A percentile compares a stretch with the other conserved stretches of the same genome.
Evolutionary conservation across 53 echinoderm and acorn worm species (phyloP).

Genomic region (Crossaster papposus): DNA sequence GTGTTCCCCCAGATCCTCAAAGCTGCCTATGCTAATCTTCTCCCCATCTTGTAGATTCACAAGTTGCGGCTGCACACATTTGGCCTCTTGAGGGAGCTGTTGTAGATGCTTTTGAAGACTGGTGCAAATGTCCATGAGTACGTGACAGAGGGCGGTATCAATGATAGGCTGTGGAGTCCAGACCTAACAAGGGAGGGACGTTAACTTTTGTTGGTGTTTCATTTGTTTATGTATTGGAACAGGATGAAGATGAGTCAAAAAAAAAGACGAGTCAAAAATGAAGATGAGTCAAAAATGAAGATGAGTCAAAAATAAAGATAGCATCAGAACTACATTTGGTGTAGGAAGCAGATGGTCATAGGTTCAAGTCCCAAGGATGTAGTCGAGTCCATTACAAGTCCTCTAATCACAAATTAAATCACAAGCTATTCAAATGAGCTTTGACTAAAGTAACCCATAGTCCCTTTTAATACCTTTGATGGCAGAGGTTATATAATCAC

Average conservation of each 20-base stretch:
- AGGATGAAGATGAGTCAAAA: not conserved
- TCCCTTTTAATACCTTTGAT: too few relatives aligned
- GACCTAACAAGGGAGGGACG: conserved; percentile 52
- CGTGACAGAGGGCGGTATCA: conserved; percentile 72
- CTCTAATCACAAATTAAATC: too few relatives aligned
- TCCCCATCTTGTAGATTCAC: not conserved
- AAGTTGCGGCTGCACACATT: not conserved
- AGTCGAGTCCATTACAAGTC: too few relatives aligned
- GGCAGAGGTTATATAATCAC: too few relatives aligned
- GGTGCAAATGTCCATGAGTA: conserved; percentile 60
- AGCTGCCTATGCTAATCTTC: conserved; percentile 21
- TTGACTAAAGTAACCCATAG: too few relatives aligned
- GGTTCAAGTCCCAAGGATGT: too few relatives aligned
- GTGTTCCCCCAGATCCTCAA: conserved; percentile 32
- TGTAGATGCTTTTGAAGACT: conserved; percentile 56
- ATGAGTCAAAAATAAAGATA: not conserved
- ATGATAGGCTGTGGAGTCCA: conserved; percentile 82
- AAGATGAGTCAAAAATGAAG: not conserved
- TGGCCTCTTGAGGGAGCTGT: conserved; percentile 5
- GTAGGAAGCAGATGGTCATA: not conserved
- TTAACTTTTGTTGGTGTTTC: not conserved
- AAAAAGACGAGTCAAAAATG: not conserved
- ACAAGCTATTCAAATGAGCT: too few relatives aligned
- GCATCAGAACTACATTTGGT: too few relatives aligned
- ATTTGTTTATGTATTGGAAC: not conserved